phyloP scores from a whole-genome alignment of 53 echinoderm and acorn worm genomes.

The Henricia sp. region DNA sequence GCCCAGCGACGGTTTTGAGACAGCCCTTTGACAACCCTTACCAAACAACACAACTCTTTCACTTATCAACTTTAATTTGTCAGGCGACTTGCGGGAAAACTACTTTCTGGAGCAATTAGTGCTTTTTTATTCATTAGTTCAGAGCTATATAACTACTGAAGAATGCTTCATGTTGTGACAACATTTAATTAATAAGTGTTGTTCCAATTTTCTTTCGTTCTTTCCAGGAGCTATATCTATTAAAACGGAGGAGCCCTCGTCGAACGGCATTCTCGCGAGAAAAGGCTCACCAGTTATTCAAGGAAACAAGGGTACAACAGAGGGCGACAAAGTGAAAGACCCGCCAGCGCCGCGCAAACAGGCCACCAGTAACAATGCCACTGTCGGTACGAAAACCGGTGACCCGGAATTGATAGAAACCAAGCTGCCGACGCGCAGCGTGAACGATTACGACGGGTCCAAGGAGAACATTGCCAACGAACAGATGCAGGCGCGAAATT shows the following conservation, averaged over 20 bases:
- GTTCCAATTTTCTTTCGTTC: not conserved
- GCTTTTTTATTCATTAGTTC: no score
- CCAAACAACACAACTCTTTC: no score
- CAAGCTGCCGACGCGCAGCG: constrained; percentile 88
- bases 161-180: no score
- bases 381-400: constrained; percentile 49
- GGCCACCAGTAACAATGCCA: constrained; percentile 81
- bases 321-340: constrained; percentile 47
- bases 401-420: constrained; percentile 86
- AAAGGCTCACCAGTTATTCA: constrained; percentile 61
- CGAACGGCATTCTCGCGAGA: constrained; percentile 63
- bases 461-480: constrained; percentile 97
- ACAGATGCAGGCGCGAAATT: constrained; percentile 87
- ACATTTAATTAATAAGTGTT: no score
- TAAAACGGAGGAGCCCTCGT: constrained; percentile 82
- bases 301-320: constrained; percentile 38
- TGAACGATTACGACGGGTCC: constrained; percentile 91
- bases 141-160: no score
- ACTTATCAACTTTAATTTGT: no score
- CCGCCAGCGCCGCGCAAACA: constrained; percentile 65
- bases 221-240: constrained; percentile 68
- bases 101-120: no score
- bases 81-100: no score
- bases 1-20: no score
- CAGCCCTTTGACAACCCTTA: no score